A percentile compares a stretch with the other conserved stretches of the same genome.
Conservation (phyloP, 2,797 vertebrate genomes). For the Coregonus suidteri region DNA sequence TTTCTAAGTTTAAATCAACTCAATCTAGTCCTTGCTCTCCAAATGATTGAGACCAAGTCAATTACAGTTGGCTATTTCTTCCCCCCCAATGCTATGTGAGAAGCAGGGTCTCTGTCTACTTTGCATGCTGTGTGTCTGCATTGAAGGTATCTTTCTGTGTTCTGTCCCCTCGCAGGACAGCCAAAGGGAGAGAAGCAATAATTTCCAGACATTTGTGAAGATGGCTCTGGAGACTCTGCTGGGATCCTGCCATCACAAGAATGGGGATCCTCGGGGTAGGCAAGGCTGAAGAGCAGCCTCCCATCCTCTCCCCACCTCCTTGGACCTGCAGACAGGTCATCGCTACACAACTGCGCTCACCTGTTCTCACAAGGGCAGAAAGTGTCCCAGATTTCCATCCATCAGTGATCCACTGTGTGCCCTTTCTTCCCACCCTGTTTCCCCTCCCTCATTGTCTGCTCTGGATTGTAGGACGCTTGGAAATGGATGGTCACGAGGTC, state of each 20-base stretch:
- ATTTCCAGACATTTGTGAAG: conserved; percentile 82
- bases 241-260: conserved; percentile 77
- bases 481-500: conserved; percentile 39
- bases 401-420: conserved; percentile 51
- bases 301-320: conserved; percentile 1
- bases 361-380: conserved; percentile 37
- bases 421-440: background rate
- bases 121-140: too few relatives aligned
- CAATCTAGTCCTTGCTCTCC: background rate
- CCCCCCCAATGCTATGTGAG: background rate
- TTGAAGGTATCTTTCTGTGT: background rate
- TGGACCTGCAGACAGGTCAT: conserved; percentile 41
- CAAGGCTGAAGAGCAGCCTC: conserved; percentile 60
- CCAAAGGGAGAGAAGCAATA: conserved; percentile 86
- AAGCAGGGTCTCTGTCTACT: conserved; percentile 21
- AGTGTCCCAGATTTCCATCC: conserved; percentile 57
- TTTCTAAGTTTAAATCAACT: background rate
- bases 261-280: conserved; percentile 60
- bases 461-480: conserved; percentile 44
- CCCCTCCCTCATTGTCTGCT: conserved; percentile 29
- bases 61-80: background rate
- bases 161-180: conserved; percentile 75
- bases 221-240: conserved; percentile 82
- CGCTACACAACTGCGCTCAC: conserved; percentile 18
- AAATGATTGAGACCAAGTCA: background rate